phyloP scores from a whole-genome alignment of 2,113 vertebrate genomes.

The Saccopteryx leptura region DNA sequence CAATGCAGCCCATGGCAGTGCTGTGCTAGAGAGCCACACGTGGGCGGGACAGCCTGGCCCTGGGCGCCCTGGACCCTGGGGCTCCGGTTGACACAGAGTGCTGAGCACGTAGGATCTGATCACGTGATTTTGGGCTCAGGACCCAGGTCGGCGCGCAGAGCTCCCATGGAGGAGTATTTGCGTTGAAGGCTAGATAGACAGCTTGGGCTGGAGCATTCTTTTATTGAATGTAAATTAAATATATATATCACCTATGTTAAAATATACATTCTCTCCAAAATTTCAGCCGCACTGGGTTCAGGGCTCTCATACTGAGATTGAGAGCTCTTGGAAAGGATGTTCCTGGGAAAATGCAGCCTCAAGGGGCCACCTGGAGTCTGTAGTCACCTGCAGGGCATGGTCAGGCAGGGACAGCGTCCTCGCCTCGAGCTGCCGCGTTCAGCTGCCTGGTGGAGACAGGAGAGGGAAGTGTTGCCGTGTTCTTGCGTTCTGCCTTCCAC shows the following conservation, averaged over 20 bases:
- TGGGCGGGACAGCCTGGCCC: background rate
- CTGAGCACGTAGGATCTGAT: background rate
- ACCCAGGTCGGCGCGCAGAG: background rate
- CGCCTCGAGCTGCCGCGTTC: background rate
- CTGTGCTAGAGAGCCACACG: background rate
- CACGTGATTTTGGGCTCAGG: background rate
- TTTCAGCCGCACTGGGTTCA: background rate
- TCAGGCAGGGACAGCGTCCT: background rate
- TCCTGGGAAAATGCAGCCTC: background rate
- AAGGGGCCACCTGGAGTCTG: background rate
- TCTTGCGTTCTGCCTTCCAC: background rate
- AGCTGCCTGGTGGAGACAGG: background rate
- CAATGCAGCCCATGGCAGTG: background rate
- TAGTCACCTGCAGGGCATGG: background rate
- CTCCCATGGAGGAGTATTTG: background rate
- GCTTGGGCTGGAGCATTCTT: background rate
- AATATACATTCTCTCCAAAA: background rate
- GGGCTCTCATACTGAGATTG: background rate
- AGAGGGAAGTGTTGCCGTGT: background rate
- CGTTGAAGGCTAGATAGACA: background rate
- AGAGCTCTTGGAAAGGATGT: background rate
- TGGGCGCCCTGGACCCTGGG: background rate
- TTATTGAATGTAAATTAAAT: background rate
- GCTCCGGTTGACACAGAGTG: background rate
- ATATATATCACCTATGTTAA: background rate